Evolutionary conservation across 2,113 vertebrate species (phyloP).

Genomic region (Cranoglanis bouderius): DNA sequence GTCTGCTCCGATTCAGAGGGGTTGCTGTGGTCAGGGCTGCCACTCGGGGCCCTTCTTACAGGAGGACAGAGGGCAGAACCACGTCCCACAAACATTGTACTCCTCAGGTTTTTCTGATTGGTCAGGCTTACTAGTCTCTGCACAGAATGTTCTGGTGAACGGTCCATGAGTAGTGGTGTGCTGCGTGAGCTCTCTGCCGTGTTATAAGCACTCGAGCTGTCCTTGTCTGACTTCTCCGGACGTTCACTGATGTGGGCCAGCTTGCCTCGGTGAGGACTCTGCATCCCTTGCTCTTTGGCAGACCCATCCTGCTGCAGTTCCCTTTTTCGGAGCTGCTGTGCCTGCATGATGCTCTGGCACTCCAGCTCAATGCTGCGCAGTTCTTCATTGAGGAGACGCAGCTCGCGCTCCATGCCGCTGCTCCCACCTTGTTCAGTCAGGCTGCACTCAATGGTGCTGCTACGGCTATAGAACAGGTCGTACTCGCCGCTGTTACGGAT

Average conservation of each 20-base stretch:
- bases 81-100: constrained; percentile 58
- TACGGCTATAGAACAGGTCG: constrained; percentile 89
- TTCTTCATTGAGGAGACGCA: constrained; percentile 93
- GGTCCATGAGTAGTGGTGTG: constrained; percentile 85
- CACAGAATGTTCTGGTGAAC: constrained; percentile 89
- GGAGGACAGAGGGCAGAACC: constrained; percentile 53
- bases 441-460: constrained; percentile 88
- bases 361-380: constrained; percentile 92
- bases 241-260: constrained; percentile 84
- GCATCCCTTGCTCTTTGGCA: constrained; percentile 34
- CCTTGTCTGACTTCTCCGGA: constrained; percentile 93
- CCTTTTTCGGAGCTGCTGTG: constrained; percentile 83
- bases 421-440: constrained; percentile 75
- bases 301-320: constrained; percentile 71
- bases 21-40: constrained; percentile 72
- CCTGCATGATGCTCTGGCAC: constrained; percentile 97
- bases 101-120: constrained; percentile 88
- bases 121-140: constrained; percentile 87
- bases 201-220: constrained; percentile 97
- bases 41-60: constrained; percentile 70
- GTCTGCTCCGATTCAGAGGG: constrained; percentile 67
- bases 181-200: constrained; percentile 94
- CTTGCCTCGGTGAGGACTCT: constrained; percentile 66
- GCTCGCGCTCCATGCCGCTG: constrained; percentile 85
- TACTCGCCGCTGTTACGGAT: constrained; percentile 89